These are phyloP conservation scores for Holcopasites calliopsidis DNA, from an alignment of 1,140 invertebrate genomes.

Conservation along the genomic window DNA sequence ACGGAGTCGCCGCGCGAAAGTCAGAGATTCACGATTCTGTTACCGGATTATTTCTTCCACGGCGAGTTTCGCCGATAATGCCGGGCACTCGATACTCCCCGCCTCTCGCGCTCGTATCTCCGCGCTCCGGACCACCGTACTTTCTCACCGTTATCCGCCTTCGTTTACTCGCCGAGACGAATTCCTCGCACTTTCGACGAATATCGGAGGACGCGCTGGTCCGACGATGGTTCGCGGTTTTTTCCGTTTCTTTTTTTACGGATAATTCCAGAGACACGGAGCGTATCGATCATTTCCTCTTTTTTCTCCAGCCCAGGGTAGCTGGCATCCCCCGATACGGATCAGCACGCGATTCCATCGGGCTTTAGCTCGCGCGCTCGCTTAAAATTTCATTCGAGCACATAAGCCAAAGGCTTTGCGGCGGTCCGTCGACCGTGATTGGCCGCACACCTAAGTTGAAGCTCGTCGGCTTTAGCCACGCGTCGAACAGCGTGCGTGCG, in stretches of 20 bases:
- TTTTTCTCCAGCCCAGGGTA: too few relatives aligned
- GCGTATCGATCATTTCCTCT: too few relatives aligned
- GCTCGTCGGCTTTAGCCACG: conserved; percentile 50
- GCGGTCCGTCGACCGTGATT: conserved; percentile 56
- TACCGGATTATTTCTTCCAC: conserved; percentile 57
- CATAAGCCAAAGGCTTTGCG: conserved; percentile 59
- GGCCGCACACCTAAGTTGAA: conserved; percentile 62
- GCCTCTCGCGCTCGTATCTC: conserved; percentile 7
- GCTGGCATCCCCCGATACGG: background rate
- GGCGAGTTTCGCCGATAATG: conserved; percentile 50
- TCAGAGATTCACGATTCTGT: conserved; percentile 59
- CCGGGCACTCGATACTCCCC: conserved; percentile 29
- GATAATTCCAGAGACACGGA: too few relatives aligned
- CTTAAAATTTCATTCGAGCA: conserved; percentile 62
- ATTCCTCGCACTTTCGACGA: too few relatives aligned
- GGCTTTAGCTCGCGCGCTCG: conserved; percentile 42
- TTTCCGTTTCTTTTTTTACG: too few relatives aligned
- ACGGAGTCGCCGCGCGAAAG: conserved; percentile 48
- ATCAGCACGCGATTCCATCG: conserved; percentile 12
- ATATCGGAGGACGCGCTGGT: too few relatives aligned
- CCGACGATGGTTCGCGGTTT: too few relatives aligned
- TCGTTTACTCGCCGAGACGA: too few relatives aligned
- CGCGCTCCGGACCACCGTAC: background rate
- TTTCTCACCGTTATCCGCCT: background rate
- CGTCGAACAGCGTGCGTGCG: conserved; percentile 30